A percentile compares a stretch with the other conserved stretches of the same genome.
Evolutionary conservation across 2,113 vertebrate species (phyloP).

Genomic region (Solea solea): DNA sequence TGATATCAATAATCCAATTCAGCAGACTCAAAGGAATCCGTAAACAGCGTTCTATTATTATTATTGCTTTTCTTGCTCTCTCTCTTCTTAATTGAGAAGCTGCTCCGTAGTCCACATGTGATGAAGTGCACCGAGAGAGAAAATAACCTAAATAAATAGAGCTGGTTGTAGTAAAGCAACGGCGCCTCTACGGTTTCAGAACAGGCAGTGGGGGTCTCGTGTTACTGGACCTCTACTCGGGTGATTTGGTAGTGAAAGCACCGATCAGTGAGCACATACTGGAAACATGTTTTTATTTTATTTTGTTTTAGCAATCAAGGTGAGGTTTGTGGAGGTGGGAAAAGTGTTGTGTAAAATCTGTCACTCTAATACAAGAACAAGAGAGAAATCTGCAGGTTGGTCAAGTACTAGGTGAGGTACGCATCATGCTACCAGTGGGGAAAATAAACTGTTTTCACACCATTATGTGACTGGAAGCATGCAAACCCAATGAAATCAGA

Average conservation of each 20-base stretch:
- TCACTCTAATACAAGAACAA: conserved; percentile 3
- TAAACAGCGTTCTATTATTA: background rate
- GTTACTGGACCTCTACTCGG: conserved; percentile 40
- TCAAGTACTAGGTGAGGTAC: conserved; percentile 22
- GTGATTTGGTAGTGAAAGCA: conserved; percentile 41
- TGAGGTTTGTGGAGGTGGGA: conserved; percentile 49
- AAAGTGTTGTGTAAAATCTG: conserved; percentile 31
- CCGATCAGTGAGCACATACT: conserved; percentile 37
- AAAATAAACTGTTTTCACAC: conserved; percentile 35
- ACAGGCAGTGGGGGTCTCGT: conserved; percentile 16
- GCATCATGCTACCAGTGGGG: conserved; percentile 37
- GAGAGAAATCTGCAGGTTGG: conserved; percentile 19
- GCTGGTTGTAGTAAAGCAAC: conserved; percentile 27
- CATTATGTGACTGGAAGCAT: conserved; percentile 42
- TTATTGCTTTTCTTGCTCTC: background rate
- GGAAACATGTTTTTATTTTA: conserved; percentile 10
- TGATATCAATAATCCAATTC: conserved; percentile 29
- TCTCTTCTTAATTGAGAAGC: conserved; percentile 16
- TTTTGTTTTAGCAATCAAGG: conserved; percentile 17
- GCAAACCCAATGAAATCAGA: conserved; percentile 50
- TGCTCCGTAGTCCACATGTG: conserved; percentile 17
- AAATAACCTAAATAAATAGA: conserved; percentile 46
- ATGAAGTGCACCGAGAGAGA: conserved; percentile 59
- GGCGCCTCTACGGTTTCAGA: conserved; percentile 46
- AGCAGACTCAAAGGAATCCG: conserved; percentile 25